Conservation (phyloP, 1,140 invertebrate species). For the Arion vulgaris region DNA sequence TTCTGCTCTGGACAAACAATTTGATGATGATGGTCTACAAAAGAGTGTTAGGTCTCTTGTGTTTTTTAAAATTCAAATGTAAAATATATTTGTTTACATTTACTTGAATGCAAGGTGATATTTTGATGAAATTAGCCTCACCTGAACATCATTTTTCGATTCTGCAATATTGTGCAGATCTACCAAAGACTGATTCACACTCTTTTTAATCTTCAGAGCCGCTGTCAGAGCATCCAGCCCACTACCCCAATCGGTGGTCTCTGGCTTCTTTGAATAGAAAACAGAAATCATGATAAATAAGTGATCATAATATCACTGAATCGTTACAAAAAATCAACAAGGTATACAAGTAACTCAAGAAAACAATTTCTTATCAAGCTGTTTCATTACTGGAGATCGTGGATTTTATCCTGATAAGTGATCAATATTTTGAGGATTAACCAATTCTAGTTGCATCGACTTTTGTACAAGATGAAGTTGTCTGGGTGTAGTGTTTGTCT, state of each 20-base stretch:
- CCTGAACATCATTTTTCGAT: conserved; percentile 77
- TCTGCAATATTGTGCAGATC: conserved; percentile 80
- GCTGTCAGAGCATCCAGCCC: conserved; percentile 80
- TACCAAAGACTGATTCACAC: conserved; percentile 84
- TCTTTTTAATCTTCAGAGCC: conserved; percentile 83
- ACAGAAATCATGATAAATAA: not conserved
- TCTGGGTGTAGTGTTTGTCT: too few species aligned
- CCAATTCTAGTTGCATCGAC: too few species aligned
- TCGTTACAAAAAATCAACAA: not conserved
- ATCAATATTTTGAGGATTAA: too few species aligned
- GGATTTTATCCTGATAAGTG: too few species aligned
- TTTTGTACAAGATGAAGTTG: too few species aligned
- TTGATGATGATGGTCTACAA: too few species aligned
- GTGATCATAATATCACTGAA: not conserved
- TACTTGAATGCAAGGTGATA: too few species aligned
- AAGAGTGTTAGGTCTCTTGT: too few species aligned
- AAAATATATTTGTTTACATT: too few species aligned
- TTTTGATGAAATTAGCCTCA: conserved; percentile 29
- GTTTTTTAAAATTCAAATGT: too few species aligned
- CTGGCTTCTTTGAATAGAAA: conserved; percentile 74
- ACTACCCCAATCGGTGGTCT: conserved; percentile 78
- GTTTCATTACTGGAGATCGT: not conserved
- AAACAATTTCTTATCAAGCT: not conserved
- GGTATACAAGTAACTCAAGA: not conserved
- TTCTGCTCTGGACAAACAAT: too few species aligned